These are phyloP conservation scores for Pocota personata DNA, from an alignment of 2,888 invertebrate species.

Conservation along the genomic window DNA sequence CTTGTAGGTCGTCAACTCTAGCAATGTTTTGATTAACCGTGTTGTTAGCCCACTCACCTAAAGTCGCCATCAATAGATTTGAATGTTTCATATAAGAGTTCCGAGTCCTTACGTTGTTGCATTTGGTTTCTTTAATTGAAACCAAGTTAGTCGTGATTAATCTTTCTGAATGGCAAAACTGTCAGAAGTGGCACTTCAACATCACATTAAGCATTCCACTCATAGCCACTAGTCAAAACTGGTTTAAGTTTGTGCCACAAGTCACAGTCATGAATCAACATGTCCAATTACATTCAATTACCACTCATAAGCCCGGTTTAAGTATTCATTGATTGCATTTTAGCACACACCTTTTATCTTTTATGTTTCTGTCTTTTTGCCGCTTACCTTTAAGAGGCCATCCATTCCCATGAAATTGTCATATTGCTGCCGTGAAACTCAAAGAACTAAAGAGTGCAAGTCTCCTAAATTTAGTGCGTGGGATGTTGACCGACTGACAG, in stretches of 20 bases:
- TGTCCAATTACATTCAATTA: slow-evolving; percentile 61
- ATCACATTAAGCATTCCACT: slow-evolving; percentile 15
- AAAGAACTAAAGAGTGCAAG: background rate
- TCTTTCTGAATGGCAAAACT: background rate
- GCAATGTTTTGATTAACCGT: background rate
- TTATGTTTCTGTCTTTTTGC: background rate
- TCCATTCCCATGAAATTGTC: slow-evolving; percentile 6
- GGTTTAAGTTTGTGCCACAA: slow-evolving; percentile 24
- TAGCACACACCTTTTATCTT: slow-evolving; percentile 23
- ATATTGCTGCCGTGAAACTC: background rate
- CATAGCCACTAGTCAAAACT: background rate
- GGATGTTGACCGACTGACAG: slow-evolving; percentile 31
- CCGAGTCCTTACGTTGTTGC: background rate
- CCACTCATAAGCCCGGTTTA: slow-evolving; percentile 19
- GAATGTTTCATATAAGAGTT: background rate
- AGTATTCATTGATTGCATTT: slow-evolving; percentile 40
- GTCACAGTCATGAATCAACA: slow-evolving; percentile 40
- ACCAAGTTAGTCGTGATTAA: background rate
- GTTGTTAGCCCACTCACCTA: background rate
- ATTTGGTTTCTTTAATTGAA: background rate
- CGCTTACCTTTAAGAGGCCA: slow-evolving; percentile 2
- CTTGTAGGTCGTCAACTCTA: no score
- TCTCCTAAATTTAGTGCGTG: slow-evolving; percentile 38
- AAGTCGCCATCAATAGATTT: background rate
- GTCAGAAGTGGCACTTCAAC: slow-evolving; percentile 12